Percentiles rank a stretch among this genome's conserved stretches.
Evolutionary conservation across 2,888 invertebrate genomes (phyloP).

Genomic region (Drosophila algonquin): DNA sequence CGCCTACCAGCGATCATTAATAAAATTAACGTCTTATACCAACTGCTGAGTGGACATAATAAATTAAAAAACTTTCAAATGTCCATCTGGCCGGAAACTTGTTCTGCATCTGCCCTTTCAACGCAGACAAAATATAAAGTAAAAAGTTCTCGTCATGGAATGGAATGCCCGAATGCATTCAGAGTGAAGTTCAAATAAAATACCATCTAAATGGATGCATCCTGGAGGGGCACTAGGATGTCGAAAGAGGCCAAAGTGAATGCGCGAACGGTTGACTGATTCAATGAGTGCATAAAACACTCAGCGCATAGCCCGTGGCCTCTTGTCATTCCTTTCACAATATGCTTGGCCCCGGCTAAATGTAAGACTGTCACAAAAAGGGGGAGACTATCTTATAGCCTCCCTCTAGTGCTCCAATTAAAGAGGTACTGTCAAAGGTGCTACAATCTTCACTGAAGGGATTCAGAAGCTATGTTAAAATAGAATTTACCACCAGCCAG

Average conservation of each 20-base stretch:
- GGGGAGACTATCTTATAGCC: too few species aligned
- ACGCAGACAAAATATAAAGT: neutral
- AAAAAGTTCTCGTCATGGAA: neutral
- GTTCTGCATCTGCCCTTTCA: neutral
- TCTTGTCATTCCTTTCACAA: neutral
- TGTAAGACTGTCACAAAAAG: too few species aligned
- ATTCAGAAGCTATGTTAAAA: neutral
- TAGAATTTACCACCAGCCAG: neutral
- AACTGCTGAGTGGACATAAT: neutral
- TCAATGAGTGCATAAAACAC: slow-evolving; percentile 47
- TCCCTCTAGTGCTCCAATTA: neutral
- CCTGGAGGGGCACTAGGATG: slow-evolving; percentile 24
- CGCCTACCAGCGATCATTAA: slow-evolving; percentile 16
- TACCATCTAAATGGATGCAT: slow-evolving; percentile 37
- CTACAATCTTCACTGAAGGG: too few species aligned
- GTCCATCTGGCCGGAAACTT: slow-evolving; percentile 9
- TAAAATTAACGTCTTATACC: slow-evolving; percentile 16
- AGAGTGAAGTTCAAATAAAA: slow-evolving; percentile 45
- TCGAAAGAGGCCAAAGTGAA: slow-evolving; percentile 41
- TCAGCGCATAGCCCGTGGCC: slow-evolving; percentile 19
- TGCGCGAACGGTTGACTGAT: slow-evolving; percentile 53
- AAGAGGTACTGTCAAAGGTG: neutral
- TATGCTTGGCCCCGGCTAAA: slow-evolving; percentile 9
- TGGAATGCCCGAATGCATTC: slow-evolving; percentile 26
- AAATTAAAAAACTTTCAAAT: slow-evolving; percentile 8